These are phyloP conservation scores for Chelon labrosus DNA, from an alignment of 2,797 vertebrate genomes.

Conservation along the genomic window DNA sequence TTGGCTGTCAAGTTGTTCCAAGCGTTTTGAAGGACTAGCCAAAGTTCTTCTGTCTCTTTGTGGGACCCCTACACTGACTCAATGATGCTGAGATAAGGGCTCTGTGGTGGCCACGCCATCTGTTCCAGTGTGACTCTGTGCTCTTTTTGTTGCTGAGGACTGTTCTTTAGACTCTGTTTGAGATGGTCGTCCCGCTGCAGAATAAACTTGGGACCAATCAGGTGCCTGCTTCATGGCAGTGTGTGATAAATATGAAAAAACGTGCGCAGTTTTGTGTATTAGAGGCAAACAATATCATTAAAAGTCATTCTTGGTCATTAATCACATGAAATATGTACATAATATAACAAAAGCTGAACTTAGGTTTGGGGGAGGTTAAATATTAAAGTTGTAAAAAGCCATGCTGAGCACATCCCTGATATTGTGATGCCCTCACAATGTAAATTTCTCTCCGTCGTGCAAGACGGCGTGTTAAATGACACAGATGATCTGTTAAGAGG, in stretches of 20 bases:
- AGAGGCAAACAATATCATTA: too few species aligned
- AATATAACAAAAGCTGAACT: too few species aligned
- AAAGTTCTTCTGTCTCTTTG: not conserved
- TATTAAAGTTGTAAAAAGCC: too few species aligned
- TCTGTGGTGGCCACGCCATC: not conserved
- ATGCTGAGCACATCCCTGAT: too few species aligned
- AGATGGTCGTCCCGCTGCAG: not conserved
- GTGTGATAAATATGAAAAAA: too few species aligned
- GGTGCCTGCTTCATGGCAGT: not conserved
- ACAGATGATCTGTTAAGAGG: not conserved
- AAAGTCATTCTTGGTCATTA: too few species aligned
- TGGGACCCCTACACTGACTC: not conserved
- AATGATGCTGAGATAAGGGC: not conserved
- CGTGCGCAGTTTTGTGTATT: too few species aligned
- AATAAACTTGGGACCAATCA: not conserved
- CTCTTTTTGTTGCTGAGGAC: not conserved
- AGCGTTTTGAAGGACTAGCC: not conserved
- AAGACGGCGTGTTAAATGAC: not conserved
- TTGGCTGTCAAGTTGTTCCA: not conserved
- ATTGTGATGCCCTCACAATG: too few species aligned
- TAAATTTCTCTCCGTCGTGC: not conserved
- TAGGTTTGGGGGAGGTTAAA: too few species aligned
- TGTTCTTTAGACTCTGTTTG: not conserved
- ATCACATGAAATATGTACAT: too few species aligned
- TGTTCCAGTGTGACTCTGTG: not conserved